Base-by-base conservation (phyloP, 1,140 invertebrate species). In the Drosophila erecta region DNA sequence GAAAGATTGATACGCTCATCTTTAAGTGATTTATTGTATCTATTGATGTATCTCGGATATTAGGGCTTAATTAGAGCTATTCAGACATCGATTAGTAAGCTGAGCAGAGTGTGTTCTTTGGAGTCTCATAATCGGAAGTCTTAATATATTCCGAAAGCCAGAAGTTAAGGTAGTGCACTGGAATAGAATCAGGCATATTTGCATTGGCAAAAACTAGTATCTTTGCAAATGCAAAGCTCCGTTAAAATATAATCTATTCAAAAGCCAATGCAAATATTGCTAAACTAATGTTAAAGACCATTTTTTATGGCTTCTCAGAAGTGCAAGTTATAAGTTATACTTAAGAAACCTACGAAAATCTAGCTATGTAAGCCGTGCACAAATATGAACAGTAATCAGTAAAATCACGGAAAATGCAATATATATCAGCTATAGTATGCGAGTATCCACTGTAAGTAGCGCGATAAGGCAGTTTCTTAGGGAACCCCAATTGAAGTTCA, bases 1-100 rank as follows among this genome's bases (percentile, higher is more conserved):
- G 2, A 17, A 15, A 35, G 6, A 64, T 64, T 64, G 55, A 59
- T 59, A 6, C 10, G 41, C 11, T 30, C 56, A 14, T 35, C 6
- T n/a, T n/a, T n/a, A n/a, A n/a, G 41, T 58, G 14, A 61, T 38
- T 38, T 4, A 38, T 14, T 38, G 30, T 30, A 10, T 7, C 8
- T 30, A 0, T 1, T 5, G 6, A 6, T 27, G 27, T 27, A 27
- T 30, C 27, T 30, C 8, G 7, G 7, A 30, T 30, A 7, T 0
- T 8, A 8, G 30, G 30, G 3, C 3, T 30, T 30, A 2, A 30
- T 30, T 10, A 10, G 30, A 30, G 30, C 8, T 30, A 10, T 30
- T 30, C 30, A 30, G 2, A 10, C 30, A 10, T 30, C 8, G 30
- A 30, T 30, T 30, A 10, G 30, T 30, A 4, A 4, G 24, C 24